Evolutionary conservation across 2,888 invertebrate species (phyloP).

Genomic region (Melinopterus prodromus): DNA sequence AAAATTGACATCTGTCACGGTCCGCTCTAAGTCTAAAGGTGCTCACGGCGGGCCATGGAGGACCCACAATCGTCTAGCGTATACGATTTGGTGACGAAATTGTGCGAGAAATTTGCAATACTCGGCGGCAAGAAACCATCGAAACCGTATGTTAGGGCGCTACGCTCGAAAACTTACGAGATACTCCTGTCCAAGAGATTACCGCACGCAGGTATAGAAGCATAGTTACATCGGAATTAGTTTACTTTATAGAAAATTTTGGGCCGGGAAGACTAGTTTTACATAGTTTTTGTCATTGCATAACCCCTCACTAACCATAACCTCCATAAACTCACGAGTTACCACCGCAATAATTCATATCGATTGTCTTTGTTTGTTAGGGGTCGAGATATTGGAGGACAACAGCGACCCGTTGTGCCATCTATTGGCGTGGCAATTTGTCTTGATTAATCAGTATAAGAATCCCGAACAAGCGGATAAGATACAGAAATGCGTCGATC

Average conservation of each 20-base stretch:
- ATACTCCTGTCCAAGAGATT: slow-evolving; percentile 47
- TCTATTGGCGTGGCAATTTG: slow-evolving; percentile 54
- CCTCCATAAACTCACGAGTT: too few relatives aligned
- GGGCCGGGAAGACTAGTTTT: too few relatives aligned
- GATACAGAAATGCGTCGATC: slow-evolving; percentile 46
- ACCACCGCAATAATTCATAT: background rate
- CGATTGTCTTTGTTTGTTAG: slow-evolving; percentile 19
- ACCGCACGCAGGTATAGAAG: slow-evolving; percentile 25
- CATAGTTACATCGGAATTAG: too few relatives aligned
- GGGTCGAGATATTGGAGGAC: slow-evolving; percentile 45
- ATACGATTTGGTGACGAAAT: slow-evolving; percentile 52
- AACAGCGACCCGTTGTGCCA: slow-evolving; percentile 52
- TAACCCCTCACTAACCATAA: too few relatives aligned
- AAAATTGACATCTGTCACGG: too few relatives aligned
- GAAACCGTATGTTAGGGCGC: slow-evolving; percentile 43
- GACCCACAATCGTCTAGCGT: slow-evolving; percentile 39
- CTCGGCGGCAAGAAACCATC: slow-evolving; percentile 21
- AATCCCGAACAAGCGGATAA: slow-evolving; percentile 48
- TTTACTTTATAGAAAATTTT: too few relatives aligned
- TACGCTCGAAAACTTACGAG: slow-evolving; percentile 53
- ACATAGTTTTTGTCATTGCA: too few relatives aligned
- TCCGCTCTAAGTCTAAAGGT: background rate
- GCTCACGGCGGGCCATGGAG: background rate
- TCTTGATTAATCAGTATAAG: slow-evolving; percentile 50
- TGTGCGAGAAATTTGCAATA: slow-evolving; percentile 52